A percentile compares a stretch with the other conserved stretches of the same genome.
These are phyloP conservation scores for Microplitis mediator DNA, from an alignment of 1,140 invertebrate genomes.

Conservation along the genomic window DNA sequence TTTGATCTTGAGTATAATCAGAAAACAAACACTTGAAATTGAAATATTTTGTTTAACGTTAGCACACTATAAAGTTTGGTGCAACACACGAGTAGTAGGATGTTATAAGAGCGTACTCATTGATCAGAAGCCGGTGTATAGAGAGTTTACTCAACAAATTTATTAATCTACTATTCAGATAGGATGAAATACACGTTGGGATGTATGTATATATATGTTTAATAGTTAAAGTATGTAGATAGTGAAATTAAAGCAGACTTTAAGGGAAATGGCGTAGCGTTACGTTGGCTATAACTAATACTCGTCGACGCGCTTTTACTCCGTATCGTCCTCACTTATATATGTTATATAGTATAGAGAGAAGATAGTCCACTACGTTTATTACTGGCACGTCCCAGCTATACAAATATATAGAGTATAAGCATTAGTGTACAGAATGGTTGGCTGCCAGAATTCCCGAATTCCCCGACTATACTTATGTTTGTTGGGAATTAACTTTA, in stretches of 20 bases:
- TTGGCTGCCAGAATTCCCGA: constrained; percentile 32
- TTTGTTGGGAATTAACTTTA: constrained; percentile 12
- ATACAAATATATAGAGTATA: neutral
- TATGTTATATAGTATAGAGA: neutral
- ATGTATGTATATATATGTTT: constrained; percentile 3
- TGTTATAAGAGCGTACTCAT: neutral
- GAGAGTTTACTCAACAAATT: neutral
- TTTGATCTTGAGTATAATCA: neutral
- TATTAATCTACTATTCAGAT: neutral
- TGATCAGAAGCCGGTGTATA: neutral
- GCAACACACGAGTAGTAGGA: neutral
- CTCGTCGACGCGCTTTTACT: neutral
- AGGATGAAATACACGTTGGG: neutral
- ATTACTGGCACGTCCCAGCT: constrained; percentile 33
- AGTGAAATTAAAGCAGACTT: constrained; percentile 10
- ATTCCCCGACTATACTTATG: constrained; percentile 15
- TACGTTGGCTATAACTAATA: neutral
- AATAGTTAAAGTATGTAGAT: neutral
- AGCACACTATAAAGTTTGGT: neutral
- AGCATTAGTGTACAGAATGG: neutral
- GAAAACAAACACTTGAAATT: neutral
- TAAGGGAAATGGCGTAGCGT: constrained; percentile 4
- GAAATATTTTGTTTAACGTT: too few relatives aligned
- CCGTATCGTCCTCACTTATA: constrained; percentile 12
- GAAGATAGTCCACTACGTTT: constrained; percentile 30